Conservation (phyloP, 2,888 invertebrate genomes). For the Andricus quercusramuli region DNA sequence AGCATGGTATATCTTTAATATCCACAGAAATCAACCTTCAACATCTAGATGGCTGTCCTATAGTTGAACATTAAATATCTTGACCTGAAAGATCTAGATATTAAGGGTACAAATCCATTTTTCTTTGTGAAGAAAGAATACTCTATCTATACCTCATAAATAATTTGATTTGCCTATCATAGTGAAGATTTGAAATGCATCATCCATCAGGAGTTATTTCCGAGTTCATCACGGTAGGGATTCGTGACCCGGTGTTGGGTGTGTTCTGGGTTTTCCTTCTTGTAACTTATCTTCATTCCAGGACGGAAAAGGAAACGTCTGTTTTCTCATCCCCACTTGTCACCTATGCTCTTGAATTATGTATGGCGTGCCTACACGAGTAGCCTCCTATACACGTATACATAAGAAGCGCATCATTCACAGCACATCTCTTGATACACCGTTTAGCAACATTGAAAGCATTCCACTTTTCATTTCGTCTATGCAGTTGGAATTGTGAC, state of each 20-base stretch:
- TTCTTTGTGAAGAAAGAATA: too few relatives aligned
- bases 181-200: conserved; percentile 19
- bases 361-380: conserved; percentile 54
- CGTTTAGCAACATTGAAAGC: conserved; percentile 52
- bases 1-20: too few relatives aligned
- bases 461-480: conserved; percentile 36
- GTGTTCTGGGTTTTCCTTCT: conserved; percentile 47
- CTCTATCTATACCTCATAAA: not conserved
- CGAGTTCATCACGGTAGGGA: conserved; percentile 19
- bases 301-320: conserved; percentile 65
- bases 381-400: not conserved
- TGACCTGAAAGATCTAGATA: too few relatives aligned
- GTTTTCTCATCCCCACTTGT: conserved; percentile 66
- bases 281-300: conserved; percentile 67
- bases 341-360: conserved; percentile 64
- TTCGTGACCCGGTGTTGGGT: conserved; percentile 17
- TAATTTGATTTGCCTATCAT: not conserved
- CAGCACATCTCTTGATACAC: conserved; percentile 49
- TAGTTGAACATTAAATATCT: too few relatives aligned
- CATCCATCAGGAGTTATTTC: conserved; percentile 26
- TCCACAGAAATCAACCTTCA: too few relatives aligned
- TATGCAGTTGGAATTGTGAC: conserved; percentile 14
- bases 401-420: conserved; percentile 5
- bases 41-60: too few relatives aligned
- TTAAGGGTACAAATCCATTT: too few relatives aligned